Evolutionary conservation across 2,888 invertebrate species (phyloP).

Genomic region (Heteromurus nitidus): DNA sequence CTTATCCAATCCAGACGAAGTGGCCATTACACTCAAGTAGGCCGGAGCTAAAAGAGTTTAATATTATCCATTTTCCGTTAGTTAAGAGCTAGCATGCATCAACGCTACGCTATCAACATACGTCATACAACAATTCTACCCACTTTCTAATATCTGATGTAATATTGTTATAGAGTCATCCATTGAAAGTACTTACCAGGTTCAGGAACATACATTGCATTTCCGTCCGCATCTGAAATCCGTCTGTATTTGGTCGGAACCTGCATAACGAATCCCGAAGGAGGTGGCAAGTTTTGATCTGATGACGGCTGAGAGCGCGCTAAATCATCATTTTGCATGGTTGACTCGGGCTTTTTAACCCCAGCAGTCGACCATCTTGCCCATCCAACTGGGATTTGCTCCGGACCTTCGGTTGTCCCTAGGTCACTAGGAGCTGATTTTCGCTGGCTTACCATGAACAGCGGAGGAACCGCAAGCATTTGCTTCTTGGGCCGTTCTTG

Average conservation of each 20-base stretch:
- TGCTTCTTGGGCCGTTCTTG: neutral
- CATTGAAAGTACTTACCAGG: neutral
- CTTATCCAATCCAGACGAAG: too few relatives aligned
- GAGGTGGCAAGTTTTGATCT: too few relatives aligned
- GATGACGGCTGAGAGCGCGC: too few relatives aligned
- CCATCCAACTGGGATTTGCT: slow-evolving; percentile 8
- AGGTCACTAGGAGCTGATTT: slow-evolving; percentile 32
- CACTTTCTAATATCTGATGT: too few relatives aligned
- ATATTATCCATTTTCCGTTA: too few relatives aligned
- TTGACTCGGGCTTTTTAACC: slow-evolving; percentile 14
- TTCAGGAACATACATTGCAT: slow-evolving; percentile 32
- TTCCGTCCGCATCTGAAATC: slow-evolving; percentile 19
- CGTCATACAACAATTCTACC: too few relatives aligned
- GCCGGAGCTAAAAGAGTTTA: too few relatives aligned
- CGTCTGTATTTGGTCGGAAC: slow-evolving; percentile 22
- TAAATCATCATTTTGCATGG: too few relatives aligned
- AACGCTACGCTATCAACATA: too few relatives aligned
- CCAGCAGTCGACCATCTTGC: slow-evolving; percentile 43
- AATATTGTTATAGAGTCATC: too few relatives aligned
- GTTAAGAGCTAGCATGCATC: too few relatives aligned
- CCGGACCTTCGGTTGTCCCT: neutral
- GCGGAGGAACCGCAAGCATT: slow-evolving; percentile 43
- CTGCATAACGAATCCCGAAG: neutral
- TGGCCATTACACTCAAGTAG: too few relatives aligned
- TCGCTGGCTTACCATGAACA: slow-evolving; percentile 16